Evolutionary conservation across 2,888 invertebrate species (phyloP).

Genomic region (Allacma fusca): DNA sequence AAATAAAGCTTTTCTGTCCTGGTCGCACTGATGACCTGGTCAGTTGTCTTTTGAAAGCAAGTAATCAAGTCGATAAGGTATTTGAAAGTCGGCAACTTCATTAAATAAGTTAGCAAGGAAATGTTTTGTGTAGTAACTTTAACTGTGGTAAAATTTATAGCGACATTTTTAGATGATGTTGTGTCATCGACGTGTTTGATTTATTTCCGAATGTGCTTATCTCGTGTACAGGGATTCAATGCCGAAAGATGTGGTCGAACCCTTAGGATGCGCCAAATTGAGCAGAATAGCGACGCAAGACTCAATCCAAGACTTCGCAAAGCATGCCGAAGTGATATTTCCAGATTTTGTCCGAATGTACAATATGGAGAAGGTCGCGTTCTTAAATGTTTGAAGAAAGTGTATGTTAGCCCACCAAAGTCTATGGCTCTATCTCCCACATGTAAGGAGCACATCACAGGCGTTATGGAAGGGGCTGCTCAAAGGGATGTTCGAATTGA

Average conservation of each 20-base stretch:
- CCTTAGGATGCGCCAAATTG: conserved; percentile 86
- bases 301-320: conserved; percentile 69
- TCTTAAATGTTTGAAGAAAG: conserved; percentile 56
- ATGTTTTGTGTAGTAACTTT: neutral
- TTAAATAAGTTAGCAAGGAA: neutral
- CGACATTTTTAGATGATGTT: neutral
- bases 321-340: conserved; percentile 83
- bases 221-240: conserved; percentile 67
- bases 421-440: conserved; percentile 62
- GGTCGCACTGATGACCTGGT: conserved; percentile 50
- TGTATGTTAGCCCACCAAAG: conserved; percentile 48
- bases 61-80: conserved; percentile 53
- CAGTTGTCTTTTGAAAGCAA: conserved; percentile 50
- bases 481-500: conserved; percentile 82
- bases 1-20: conserved; percentile 84
- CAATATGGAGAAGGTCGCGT: conserved; percentile 56
- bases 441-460: conserved; percentile 84
- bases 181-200: neutral
- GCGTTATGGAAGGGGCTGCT: conserved; percentile 85
- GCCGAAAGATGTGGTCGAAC: conserved; percentile 83
- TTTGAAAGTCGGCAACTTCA: conserved; percentile 16
- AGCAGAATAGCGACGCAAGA: conserved; percentile 72
- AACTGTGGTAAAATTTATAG: too few species aligned
- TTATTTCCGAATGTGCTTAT: neutral
- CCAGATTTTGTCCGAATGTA: conserved; percentile 73